A percentile compares a stretch with the other conserved stretches of the same genome.
phyloP scores from a whole-genome alignment of 2,797 vertebrate genomes.

The Notamacropus eugenii region DNA sequence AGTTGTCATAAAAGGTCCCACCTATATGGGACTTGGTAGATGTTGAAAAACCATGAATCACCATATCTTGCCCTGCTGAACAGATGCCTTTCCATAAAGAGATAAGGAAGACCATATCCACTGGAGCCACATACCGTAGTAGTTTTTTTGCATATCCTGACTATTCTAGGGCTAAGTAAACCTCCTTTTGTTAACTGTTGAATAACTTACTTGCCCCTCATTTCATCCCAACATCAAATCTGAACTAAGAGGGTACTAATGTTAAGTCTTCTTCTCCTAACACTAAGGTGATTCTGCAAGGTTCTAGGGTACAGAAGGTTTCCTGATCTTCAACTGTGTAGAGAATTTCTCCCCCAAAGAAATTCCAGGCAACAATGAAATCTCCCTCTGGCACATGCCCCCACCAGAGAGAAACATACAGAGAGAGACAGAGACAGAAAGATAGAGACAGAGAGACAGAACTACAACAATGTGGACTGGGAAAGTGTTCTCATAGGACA shows the following conservation, averaged over 20 bases:
- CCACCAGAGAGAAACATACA: no score
- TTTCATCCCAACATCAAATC: background rate
- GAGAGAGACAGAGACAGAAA: no score
- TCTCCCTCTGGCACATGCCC: background rate
- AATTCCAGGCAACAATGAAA: background rate
- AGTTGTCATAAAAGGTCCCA: background rate
- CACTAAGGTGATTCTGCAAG: background rate
- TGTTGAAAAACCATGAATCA: background rate
- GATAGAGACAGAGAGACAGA: no score
- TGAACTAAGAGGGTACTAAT: background rate
- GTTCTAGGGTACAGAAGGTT: background rate
- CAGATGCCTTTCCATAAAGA: background rate
- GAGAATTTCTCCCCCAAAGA: background rate
- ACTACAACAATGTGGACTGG: background rate
- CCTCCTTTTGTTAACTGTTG: background rate
- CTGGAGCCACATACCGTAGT: background rate
- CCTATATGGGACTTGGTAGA: background rate
- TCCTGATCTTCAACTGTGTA: background rate
- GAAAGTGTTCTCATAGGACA: background rate
- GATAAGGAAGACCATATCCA: background rate
- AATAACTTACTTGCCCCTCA: background rate
- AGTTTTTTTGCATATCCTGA: background rate
- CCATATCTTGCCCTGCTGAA: background rate
- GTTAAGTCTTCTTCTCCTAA: background rate
- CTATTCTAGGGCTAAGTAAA: background rate